Evolutionary conservation across 2,888 invertebrate species (phyloP).

Genomic region (Lysandra bellargus): DNA sequence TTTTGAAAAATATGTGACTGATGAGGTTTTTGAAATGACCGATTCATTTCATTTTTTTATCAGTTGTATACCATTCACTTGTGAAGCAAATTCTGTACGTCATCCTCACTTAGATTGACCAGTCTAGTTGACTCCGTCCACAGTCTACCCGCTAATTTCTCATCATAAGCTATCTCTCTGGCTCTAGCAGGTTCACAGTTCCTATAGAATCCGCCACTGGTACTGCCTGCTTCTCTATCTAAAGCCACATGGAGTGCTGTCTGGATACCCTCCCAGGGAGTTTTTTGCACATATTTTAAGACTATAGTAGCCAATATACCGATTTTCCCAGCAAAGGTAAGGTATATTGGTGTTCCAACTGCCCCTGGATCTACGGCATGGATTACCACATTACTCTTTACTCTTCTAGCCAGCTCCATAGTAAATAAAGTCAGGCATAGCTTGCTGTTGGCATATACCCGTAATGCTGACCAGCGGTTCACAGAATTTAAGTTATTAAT

Average conservation of each 20-base stretch:
- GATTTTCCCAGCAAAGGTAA: conserved; percentile 60
- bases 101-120: background rate
- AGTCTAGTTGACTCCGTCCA: background rate
- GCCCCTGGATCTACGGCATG: conserved; percentile 89
- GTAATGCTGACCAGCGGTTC: conserved; percentile 56
- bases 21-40: too few relatives aligned
- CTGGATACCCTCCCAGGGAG: conserved; percentile 70
- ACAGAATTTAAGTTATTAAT: conserved; percentile 82
- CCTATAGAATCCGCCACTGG: conserved; percentile 43
- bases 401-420: conserved; percentile 83
- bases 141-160: background rate
- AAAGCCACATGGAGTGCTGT: conserved; percentile 84
- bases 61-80: background rate
- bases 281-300: conserved; percentile 45
- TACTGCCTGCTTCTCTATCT: conserved; percentile 82
- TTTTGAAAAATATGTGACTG: too few relatives aligned
- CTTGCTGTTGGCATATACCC: conserved; percentile 80
- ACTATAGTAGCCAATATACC: conserved; percentile 72
- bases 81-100: background rate
- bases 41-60: too few relatives aligned
- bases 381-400: conserved; percentile 84
- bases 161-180: conserved; percentile 17
- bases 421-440: conserved; percentile 86
- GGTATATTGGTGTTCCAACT: conserved; percentile 87
- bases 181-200: conserved; percentile 6